Base-by-base conservation (phyloP, 2,888 invertebrate species). In the Halocaridina rubra region DNA sequence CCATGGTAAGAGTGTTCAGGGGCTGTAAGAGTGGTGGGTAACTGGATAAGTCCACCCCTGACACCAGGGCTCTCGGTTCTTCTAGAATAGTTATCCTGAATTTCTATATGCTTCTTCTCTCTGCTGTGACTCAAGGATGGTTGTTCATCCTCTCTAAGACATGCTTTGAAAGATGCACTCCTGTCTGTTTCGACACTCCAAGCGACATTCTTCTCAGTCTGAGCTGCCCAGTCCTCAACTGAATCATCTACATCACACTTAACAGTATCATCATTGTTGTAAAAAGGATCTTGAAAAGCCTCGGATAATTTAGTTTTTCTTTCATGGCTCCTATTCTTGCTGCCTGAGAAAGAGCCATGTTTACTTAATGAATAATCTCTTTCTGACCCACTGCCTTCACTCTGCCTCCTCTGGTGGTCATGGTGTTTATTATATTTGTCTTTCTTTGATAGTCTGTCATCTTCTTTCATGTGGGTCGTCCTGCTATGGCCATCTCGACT, bases 11-110 rank as follows among this genome's bases (percentile, higher is more conserved):
- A 7, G 32, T 27, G n/a, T 27, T 46, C 82, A 64, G 59, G 39
- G 19, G 67, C 30, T n/a, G 86, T 19, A 24, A 33, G 24, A 24
- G 74, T 53, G 16, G 67, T 67, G 1, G 81, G 61, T 32, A 86
- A 22, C 61, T 86, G 82, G 29, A 86, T 86, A 13, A 86, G 75
- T 7, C 86, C 85, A 4, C 77, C 86, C 19, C 86, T 74, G 29
- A 67, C 76, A 10, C 86, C 80, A 30, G 86, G 86, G 76, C 86
- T 86, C 30, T 86, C 86, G 10, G 74, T 72, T 53, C 82, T 77
- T 16, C 19, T 57, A 0, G 53, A 3, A 29, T 64, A 61, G 10
- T 46, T 8, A 13, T 71, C 77, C 46, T 82, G 77, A 7, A 33
- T 61, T 39, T 78, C 82, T 27, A 72, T 61, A 8, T 69, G 29